Evolutionary conservation across 2,113 vertebrate species (phyloP), one percentile per base, ranked within the genome.

Genomic region (Melanerpes formicivorus): DNA sequence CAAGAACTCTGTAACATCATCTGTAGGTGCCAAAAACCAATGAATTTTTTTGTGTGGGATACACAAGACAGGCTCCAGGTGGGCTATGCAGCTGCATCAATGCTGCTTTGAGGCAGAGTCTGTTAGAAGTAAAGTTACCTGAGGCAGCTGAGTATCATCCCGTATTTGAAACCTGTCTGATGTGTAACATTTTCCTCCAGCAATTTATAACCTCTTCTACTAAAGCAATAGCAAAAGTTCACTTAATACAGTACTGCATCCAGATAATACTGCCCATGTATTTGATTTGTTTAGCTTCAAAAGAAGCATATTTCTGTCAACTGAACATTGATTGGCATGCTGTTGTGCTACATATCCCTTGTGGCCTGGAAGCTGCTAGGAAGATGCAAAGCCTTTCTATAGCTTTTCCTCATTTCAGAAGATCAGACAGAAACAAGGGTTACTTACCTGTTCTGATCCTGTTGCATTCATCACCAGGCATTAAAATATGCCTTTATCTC

Each of bases 11-110:
- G 1, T 32, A 75, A 46, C 16, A 71, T 9, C 21, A 40, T 27
- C 30, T 30, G n/a, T 34, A 82, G 25, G 15, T 46, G 84, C 27
- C 42, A 67, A n/a, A 80, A 59, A 50, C 4, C 0, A 1, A 48
- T 13, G 6, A 3, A 2, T 1, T 48, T 19, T 3, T 0, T 60
- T 4, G 1, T 44, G 4, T 37, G 11, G 2, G 8, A 7, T 78
- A 27, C 4, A 22, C 11, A 37, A 80, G 6, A 14, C 14, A 48
- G 22, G 5, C 19, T 75, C 52, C 58, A 79, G 52, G 6, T 29
- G 34, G n/a, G 8, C 22, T 77, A 6, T 70, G 55, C 3, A 11
- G 14, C n/a, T 79, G 23, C 74, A 40, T 0, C 15, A 37, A 84
- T 27, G 9, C 10, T 81, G 19, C 54, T 91, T 71, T 60, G 59